Percentiles rank a stretch among this genome's conserved stretches.
Conservation (phyloP, 1,140 invertebrate species). For the Amphibalanus amphitrite region DNA sequence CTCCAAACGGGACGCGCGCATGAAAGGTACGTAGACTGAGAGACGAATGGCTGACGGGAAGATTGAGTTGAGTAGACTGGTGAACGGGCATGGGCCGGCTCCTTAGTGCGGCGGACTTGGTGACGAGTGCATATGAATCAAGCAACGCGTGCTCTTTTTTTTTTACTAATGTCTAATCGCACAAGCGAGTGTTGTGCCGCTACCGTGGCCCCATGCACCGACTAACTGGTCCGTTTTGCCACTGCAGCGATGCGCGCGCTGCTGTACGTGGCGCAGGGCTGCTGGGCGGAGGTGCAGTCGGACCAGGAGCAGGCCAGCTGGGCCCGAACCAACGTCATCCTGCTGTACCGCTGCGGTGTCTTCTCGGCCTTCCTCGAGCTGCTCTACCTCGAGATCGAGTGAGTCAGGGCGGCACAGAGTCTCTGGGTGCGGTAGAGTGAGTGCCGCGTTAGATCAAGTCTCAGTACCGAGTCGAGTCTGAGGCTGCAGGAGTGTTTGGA, state of each 20-base stretch:
- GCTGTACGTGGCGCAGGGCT: slow-evolving; percentile 76
- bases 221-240: no score
- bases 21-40: slow-evolving; percentile 26
- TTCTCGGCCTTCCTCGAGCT: slow-evolving; percentile 79
- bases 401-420: slow-evolving; percentile 24
- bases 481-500: slow-evolving; percentile 10
- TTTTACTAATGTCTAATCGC: no score
- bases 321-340: slow-evolving; percentile 63
- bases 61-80: no score
- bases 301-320: slow-evolving; percentile 70
- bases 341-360: slow-evolving; percentile 71
- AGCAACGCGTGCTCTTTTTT: no score
- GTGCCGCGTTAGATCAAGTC: background rate
- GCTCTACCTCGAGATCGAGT: slow-evolving; percentile 86
- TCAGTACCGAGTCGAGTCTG: slow-evolving; percentile 4
- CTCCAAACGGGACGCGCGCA: slow-evolving; percentile 53
- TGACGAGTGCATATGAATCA: no score
- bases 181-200: no score
- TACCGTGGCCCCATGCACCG: no score
- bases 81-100: no score
- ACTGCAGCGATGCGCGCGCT: slow-evolving; percentile 61
- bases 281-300: slow-evolving; percentile 81
- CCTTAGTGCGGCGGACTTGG: no score
- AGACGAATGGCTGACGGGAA: background rate
- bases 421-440: background rate